These are phyloP conservation scores for Myodes glareolus DNA, from an alignment of 2,113 vertebrate species.

Conservation along the genomic window DNA sequence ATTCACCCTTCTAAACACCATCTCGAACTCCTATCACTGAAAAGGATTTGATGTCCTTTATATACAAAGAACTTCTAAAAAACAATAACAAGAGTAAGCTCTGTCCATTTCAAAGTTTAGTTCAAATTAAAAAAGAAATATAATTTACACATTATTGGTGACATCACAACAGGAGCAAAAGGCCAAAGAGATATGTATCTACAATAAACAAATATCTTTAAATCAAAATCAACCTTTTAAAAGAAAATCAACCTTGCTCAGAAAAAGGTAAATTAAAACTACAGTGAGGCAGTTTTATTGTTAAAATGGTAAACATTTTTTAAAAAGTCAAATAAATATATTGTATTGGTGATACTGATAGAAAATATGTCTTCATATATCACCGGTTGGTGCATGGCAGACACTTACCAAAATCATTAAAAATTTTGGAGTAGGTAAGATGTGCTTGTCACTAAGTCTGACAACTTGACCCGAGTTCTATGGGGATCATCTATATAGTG, in stretches of 20 bases:
- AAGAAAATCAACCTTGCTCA: neutral
- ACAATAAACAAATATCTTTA: conserved; percentile 6
- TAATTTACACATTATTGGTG: neutral
- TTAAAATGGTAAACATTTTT: neutral
- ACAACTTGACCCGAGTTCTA: neutral
- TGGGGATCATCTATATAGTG: neutral
- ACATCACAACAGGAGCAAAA: neutral
- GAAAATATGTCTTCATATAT: neutral
- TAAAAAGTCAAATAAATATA: neutral
- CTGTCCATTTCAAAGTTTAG: neutral
- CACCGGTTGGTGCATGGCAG: neutral
- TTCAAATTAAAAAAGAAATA: neutral
- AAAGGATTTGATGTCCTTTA: conserved; percentile 22
- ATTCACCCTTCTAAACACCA: neutral
- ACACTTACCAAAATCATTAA: neutral
- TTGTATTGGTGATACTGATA: neutral
- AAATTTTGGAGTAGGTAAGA: neutral
- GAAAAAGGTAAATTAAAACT: conserved; percentile 43
- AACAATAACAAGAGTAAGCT: neutral
- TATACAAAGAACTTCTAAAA: neutral
- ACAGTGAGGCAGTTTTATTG: neutral
- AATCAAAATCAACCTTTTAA: conserved; percentile 14
- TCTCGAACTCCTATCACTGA: neutral
- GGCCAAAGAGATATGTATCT: conserved; percentile 4
- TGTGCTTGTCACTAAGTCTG: neutral